These are phyloP conservation scores for Dicaeum eximium DNA, from an alignment of 2,113 vertebrate genomes.

Conservation along the genomic window DNA sequence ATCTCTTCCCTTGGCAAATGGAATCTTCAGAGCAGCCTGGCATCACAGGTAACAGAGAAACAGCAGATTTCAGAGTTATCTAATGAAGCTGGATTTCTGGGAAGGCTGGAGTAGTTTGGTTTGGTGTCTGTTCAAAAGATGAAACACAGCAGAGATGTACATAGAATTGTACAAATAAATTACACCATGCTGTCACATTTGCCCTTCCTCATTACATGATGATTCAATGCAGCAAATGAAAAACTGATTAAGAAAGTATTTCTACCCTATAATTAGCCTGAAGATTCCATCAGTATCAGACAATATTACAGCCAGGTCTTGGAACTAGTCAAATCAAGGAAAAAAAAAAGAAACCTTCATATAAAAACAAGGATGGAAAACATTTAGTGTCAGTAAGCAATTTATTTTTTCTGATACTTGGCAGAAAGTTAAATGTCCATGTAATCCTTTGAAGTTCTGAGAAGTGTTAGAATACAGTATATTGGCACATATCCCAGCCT, in stretches of 20 bases:
- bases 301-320: not conserved
- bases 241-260: constrained; percentile 12
- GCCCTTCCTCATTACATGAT: not conserved
- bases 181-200: not conserved
- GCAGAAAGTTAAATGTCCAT: constrained; percentile 4
- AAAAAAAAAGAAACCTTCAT: not conserved
- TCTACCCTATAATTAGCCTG: not conserved
- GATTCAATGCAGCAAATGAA: not conserved
- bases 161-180: not conserved
- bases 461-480: not conserved
- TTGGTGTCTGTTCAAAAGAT: not conserved
- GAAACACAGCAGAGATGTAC: not conserved
- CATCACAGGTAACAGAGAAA: not conserved
- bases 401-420: constrained; percentile 37
- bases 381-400: not conserved
- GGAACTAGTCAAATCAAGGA: not conserved
- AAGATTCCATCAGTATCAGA: not conserved
- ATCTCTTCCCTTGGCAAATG: not conserved
- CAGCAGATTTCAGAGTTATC: not conserved
- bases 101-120: not conserved
- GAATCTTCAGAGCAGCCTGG: not conserved
- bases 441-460: constrained; percentile 15
- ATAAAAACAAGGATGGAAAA: not conserved
- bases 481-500: not conserved
- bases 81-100: not conserved